These are phyloP conservation scores for Phoenicopterus ruber DNA, from an alignment of 2,113 vertebrate species.

Conservation along the genomic window DNA sequence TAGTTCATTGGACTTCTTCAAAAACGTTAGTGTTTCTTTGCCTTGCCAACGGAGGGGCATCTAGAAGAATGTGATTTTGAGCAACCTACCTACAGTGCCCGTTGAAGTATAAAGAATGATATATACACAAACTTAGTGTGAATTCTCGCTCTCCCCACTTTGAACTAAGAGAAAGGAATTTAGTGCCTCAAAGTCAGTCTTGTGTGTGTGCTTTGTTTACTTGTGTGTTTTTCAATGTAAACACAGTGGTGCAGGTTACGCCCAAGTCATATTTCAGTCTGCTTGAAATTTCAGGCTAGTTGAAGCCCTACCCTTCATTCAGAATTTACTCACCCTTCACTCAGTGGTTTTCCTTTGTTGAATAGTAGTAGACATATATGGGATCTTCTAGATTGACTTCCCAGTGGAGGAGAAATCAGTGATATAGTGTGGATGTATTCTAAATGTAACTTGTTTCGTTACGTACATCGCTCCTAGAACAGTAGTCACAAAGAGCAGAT, in stretches of 20 bases:
- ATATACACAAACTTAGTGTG: not conserved
- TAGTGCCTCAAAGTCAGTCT: not conserved
- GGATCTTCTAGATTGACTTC: not conserved
- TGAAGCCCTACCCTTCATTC: not conserved
- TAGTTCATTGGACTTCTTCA: not conserved
- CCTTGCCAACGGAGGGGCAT: not conserved
- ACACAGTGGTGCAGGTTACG: not conserved
- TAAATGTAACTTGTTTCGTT: not conserved
- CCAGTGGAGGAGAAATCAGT: not conserved
- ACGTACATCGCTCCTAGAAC: not conserved
- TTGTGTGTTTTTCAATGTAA: not conserved
- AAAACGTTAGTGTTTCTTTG: not conserved
- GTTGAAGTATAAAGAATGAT: not conserved
- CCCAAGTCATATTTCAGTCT: not conserved
- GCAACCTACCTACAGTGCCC: not conserved
- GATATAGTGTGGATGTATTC: not conserved
- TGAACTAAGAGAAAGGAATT: not conserved
- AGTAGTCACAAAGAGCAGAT: not conserved
- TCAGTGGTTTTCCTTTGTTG: not conserved
- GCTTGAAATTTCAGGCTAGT: not conserved
- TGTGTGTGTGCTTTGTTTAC: not conserved
- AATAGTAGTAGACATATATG: not conserved
- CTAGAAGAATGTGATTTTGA: not conserved
- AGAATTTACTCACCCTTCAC: not conserved
- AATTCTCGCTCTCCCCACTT: not conserved